Base-by-base conservation (phyloP, 1,140 invertebrate species). In the Diorhabda elongata region DNA sequence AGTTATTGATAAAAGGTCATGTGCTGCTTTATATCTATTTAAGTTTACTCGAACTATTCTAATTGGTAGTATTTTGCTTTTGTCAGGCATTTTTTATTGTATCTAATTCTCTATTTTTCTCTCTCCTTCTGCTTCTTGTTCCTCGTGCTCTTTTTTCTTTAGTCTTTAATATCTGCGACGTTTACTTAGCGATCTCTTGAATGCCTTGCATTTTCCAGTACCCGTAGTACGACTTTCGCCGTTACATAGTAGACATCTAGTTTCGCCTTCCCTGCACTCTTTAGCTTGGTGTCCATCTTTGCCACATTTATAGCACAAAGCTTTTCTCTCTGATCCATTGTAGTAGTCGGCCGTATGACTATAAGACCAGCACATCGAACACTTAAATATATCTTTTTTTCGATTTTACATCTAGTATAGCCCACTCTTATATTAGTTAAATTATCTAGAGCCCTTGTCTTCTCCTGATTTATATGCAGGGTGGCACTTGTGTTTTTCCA, bases 321-420 rank as follows among this genome's bases (percentile, higher is more conserved):
- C 42, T 7, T 26, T 66, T 41, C 71, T 65, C 41, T 73, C 71
- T 0, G 61, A 56, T 41, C 67, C 69, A n/a, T 66, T 26, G 47
- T 71, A 74, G 7, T 70, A 44, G 3, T 9, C 6, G 26, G 11
- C 59, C 4, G 3, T n/a, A 47, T 74, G 71, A 4, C 45, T 69
- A 8, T 42, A 52, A 3, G 8, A 57, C 69, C 73, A 74, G 64
- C 73, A 73, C 52, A 59, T 74, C 3, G 26, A 60, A 44, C 73
- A 74, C 59, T 57, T 73, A 71, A 4, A 44, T 69, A n/a, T 5
- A 73, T 41, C 26, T 45, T 60, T 45, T 61, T 60, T 26, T 65
- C 61, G 5, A 72, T 7, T 58, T 42, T 52, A 47, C 72, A 73
- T 8, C 43, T 59, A 26, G 26, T 26, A 26, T 26, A 26, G 26